Evolutionary conservation across 2,888 invertebrate genomes (phyloP).

Genomic region (Microctonus hyperodae): DNA sequence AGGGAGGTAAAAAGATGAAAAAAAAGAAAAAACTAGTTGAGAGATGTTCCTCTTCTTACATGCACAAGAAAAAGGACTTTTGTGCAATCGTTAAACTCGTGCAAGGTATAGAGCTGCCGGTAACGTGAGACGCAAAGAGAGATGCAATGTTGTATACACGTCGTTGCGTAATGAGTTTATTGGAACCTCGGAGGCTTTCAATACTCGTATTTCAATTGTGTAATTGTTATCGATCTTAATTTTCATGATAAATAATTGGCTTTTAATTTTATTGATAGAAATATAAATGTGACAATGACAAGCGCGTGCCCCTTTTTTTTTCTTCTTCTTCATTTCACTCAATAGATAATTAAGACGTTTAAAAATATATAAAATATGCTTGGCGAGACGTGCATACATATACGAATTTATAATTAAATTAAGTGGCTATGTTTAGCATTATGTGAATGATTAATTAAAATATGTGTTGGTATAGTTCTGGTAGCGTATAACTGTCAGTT

Average conservation of each 20-base stretch:
- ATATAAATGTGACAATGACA: background rate
- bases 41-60: conserved; percentile 22
- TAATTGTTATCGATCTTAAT: conserved; percentile 22
- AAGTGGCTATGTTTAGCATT: background rate
- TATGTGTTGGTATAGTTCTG: background rate
- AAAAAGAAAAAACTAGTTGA: conserved; percentile 8
- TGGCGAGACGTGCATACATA: background rate
- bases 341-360: background rate
- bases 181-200: conserved; percentile 27
- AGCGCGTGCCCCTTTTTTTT: background rate
- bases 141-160: conserved; percentile 25
- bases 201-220: conserved; percentile 18
- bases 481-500: conserved; percentile 9
- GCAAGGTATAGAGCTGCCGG: conserved; percentile 53
- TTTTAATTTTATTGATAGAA: conserved; percentile 7
- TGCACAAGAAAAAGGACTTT: conserved; percentile 37
- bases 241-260: conserved; percentile 12
- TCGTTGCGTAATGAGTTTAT: conserved; percentile 31
- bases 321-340: background rate
- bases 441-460: conserved; percentile 14
- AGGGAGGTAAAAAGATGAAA: background rate
- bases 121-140: conserved; percentile 53
- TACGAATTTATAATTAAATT: background rate
- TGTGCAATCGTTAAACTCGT: conserved; percentile 56
- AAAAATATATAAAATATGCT: background rate